Conservation (phyloP, 35 echinoderm and acorn worm species). For the Chiridota heheva region DNA sequence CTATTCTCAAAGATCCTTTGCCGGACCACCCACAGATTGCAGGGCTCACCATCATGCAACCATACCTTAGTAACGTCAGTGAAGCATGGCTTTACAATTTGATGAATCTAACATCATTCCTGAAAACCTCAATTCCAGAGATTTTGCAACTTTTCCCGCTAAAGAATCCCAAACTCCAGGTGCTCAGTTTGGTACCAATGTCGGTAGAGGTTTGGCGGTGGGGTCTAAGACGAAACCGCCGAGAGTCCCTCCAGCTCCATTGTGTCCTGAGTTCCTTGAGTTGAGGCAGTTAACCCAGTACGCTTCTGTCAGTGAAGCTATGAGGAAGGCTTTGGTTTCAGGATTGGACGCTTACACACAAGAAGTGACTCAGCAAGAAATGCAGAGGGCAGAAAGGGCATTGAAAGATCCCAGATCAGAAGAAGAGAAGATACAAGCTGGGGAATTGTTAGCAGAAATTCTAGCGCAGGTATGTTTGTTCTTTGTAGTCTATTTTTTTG, state of each 20-base stretch:
- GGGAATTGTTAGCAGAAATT: conserved; percentile 82
- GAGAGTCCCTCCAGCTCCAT: conserved; percentile 34
- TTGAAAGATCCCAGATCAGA: conserved; percentile 83
- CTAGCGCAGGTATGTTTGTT: conserved; percentile 63
- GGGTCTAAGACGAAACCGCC: conserved; percentile 27
- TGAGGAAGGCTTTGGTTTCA: conserved; percentile 66
- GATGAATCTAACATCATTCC: conserved; percentile 90
- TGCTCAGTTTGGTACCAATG: conserved; percentile 83
- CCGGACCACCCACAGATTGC: conserved; percentile 87
- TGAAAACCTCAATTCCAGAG: conserved; percentile 71
- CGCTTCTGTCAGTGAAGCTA: conserved; percentile 45
- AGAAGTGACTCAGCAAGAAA: conserved; percentile 57
- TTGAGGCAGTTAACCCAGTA: conserved; percentile 90
- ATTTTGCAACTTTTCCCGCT: conserved; percentile 71
- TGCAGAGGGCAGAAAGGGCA: conserved; percentile 28
- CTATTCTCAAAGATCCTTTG: conserved; percentile 77
- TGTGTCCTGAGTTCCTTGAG: conserved; percentile 75
- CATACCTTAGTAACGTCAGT: conserved; percentile 43
- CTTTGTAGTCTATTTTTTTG: too few species aligned
- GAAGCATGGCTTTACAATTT: conserved; percentile 71
- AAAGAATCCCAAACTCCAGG: conserved; percentile 62
- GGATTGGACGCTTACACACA: conserved; percentile 77
- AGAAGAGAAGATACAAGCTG: conserved; percentile 80
- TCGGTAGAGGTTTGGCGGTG: conserved; percentile 85
- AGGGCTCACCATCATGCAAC: conserved; percentile 89